Base-by-base conservation (phyloP, 2,113 vertebrate species). In the Cyanoramphus novaezelandiae region DNA sequence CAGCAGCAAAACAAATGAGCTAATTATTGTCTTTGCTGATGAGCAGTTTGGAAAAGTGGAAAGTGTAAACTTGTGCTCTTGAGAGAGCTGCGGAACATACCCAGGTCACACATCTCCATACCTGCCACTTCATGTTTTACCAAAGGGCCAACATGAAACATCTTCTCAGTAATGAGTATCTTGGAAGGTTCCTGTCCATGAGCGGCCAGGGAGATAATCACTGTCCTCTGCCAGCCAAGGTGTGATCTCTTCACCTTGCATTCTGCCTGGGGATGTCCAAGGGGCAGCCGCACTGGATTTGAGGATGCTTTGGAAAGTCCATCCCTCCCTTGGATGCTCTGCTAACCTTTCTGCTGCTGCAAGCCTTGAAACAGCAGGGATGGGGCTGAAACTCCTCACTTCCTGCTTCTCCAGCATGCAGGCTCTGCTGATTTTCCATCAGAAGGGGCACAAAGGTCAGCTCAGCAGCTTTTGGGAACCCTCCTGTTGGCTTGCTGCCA, bases 221-320 rank as follows among this genome's bases (percentile, higher is more conserved):
- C 19, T 7, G 13, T 72, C 65, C 35, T 39, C 49, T 50, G 21
- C 21, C 33, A 43, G 67, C 43, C 37, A 13, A 50, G 50, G n/a
- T 0, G 2, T 1, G 2, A 53, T 19, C 39, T 2, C 18, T 31
- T 79, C 13, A 1, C 18, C 72, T 37, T 11, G 13, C 1, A 7
- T 17, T 37, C 31, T 29, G 23, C 39, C 57, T 18, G 49, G 55
- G 72, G 17, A 23, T 6, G 49, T 11, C 49, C 3, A 1, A 35
- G 76, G 39, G 29, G 67, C 41, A 57, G 59, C n/a, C 41, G 41
- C 4, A 0, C 11, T 14, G 31, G 68, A 8, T 33, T 43, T 31
- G 60, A 35, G 33, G 50, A 33, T 2, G 1, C 2, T 1, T 7
- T 65, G 25, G 50, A 7, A 81, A 35, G 20, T 15, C 43, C 76